These are phyloP conservation scores for Asobara japonica DNA, from an alignment of 1,140 invertebrate species.

Conservation along the genomic window DNA sequence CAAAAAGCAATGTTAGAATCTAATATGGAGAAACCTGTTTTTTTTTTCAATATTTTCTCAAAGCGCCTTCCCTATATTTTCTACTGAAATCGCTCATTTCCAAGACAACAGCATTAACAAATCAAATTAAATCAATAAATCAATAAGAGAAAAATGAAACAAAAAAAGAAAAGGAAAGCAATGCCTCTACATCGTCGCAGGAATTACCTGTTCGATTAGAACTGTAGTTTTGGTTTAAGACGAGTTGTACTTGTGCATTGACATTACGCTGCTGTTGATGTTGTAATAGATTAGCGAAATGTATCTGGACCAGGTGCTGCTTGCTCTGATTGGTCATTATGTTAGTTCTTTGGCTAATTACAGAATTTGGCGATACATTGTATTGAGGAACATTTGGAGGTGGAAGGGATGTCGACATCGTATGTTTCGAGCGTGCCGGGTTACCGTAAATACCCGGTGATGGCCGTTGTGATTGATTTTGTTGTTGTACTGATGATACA, in stretches of 20 bases:
- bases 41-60: too few relatives aligned
- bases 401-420: slow-evolving; percentile 54
- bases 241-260: slow-evolving; percentile 57
- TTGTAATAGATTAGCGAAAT: slow-evolving; percentile 57
- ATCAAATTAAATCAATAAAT: background rate
- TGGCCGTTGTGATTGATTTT: slow-evolving; percentile 63
- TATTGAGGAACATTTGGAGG: slow-evolving; percentile 58
- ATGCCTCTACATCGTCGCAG: background rate
- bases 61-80: too few relatives aligned
- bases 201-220: slow-evolving; percentile 56
- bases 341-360: slow-evolving; percentile 60
- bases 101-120: background rate
- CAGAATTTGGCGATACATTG: slow-evolving; percentile 51
- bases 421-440: slow-evolving; percentile 56
- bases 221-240: slow-evolving; percentile 63
- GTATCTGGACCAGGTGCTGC: slow-evolving; percentile 55
- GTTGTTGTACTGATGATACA: slow-evolving; percentile 51
- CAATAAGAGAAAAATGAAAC: background rate
- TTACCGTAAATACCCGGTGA: slow-evolving; percentile 54
- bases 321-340: slow-evolving; percentile 62
- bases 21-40: too few relatives aligned
- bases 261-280: slow-evolving; percentile 53
- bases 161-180: background rate
- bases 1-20: too few relatives aligned
- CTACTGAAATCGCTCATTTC: too few relatives aligned